Evolutionary conservation across 2,797 vertebrate genomes (phyloP).

Genomic region (Acestrorhynchus altus): DNA sequence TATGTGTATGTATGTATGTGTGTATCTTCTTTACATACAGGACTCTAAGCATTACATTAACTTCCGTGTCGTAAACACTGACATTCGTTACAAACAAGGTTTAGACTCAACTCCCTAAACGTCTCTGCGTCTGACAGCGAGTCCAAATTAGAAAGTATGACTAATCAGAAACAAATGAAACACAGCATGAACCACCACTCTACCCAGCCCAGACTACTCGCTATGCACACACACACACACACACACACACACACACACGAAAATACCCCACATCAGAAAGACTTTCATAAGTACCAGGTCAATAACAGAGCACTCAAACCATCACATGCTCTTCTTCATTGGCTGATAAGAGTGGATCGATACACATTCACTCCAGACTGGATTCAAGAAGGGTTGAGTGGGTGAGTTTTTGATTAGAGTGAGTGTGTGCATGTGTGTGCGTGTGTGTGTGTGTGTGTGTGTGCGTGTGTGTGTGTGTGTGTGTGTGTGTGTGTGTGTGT

Average conservation of each 20-base stretch:
- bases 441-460: too few relatives aligned
- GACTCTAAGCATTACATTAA: neutral
- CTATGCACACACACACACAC: neutral
- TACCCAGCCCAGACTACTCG: constrained; percentile 22
- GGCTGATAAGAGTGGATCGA: constrained; percentile 9
- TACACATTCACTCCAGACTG: constrained; percentile 32
- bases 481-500: too few relatives aligned
- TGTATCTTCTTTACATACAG: too few relatives aligned
- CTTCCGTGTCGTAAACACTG: neutral
- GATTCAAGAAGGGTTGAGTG: neutral
- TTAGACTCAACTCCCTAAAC: constrained; percentile 15
- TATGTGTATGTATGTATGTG: too few relatives aligned
- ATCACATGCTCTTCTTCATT: neutral
- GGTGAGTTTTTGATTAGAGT: neutral
- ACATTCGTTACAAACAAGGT: neutral
- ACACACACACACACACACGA: neutral
- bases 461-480: constrained; percentile 1
- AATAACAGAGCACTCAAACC: neutral
- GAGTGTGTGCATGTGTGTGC: neutral
- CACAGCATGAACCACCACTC: constrained; percentile 28
- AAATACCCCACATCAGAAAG: constrained; percentile 7
- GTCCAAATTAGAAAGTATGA: constrained; percentile 29
- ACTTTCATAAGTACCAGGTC: neutral
- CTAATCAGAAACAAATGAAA: constrained; percentile 57
- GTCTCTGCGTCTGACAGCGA: constrained; percentile 10